Percentiles rank a stretch among this genome's conserved stretches.
Conservation (phyloP, 2,888 invertebrate genomes). For the Cylloceria caligata region DNA sequence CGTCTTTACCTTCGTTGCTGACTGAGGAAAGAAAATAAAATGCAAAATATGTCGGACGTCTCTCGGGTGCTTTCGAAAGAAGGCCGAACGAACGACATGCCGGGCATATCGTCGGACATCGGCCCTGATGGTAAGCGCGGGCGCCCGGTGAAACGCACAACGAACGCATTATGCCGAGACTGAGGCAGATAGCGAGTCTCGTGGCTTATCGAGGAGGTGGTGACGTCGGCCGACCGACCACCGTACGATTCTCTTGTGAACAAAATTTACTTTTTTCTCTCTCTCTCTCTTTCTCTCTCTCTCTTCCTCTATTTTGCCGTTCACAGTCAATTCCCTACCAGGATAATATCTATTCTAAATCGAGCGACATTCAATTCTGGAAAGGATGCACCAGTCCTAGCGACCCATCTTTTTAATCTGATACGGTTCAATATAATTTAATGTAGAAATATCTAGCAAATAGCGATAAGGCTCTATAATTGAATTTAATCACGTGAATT, state of each 20-base stretch:
- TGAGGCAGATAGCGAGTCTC: constrained; percentile 65
- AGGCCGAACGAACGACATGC: constrained; percentile 54
- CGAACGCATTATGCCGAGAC: constrained; percentile 71
- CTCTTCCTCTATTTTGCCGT: constrained; percentile 24
- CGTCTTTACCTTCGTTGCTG: background rate
- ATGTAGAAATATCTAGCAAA: background rate
- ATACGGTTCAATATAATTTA: background rate
- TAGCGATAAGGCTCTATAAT: too few species aligned
- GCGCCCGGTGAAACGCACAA: constrained; percentile 70
- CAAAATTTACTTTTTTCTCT: constrained; percentile 48
- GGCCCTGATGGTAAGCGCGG: constrained; percentile 63
- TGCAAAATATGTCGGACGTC: constrained; percentile 39
- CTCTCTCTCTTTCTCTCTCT: constrained; percentile 65
- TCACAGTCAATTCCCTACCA: constrained; percentile 5
- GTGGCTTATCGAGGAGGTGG: constrained; percentile 73
- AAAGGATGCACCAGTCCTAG: constrained; percentile 8
- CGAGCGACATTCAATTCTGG: constrained; percentile 24
- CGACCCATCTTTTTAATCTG: background rate
- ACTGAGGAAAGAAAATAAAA: constrained; percentile 17
- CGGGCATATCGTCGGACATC: constrained; percentile 70
- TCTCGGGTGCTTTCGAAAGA: constrained; percentile 39
- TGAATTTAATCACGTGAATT: too few species aligned
- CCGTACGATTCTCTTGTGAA: constrained; percentile 45
- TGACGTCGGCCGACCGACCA: constrained; percentile 54
- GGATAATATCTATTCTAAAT: constrained; percentile 55